Base-by-base conservation (phyloP, 2,797 vertebrate species). In the Poecilia picta region DNA sequence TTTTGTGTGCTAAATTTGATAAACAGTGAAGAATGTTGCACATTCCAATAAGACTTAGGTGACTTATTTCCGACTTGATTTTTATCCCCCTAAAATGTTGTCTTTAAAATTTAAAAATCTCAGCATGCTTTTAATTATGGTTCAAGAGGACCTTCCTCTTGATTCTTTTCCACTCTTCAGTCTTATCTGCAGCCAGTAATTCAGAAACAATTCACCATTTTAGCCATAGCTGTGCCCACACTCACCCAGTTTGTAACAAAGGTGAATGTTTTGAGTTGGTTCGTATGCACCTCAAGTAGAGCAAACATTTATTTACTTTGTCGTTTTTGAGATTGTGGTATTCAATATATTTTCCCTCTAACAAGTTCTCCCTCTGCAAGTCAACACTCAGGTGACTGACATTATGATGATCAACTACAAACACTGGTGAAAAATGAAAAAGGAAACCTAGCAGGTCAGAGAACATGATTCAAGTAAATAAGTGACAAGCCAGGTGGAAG, bases 111-210 rank as follows among this genome's bases (percentile, higher is more conserved):
- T 64, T 64, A 12, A 15, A 31, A 62, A 62, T 62, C 57, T 33
- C 12, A 59, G 23, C 55, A 59, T 59, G 5, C n/a, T 59, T 59
- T 59, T 28, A 59, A n/a, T 28, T 59, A 31, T 59, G 1, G n/a
- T 16, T 31, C 23, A 41, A 41, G 77, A 89, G 84, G 83, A 87
- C 79, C 83, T 47, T 84, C 77, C 72, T 72, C 53, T 79, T 73
- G 39, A 85, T 83, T 81, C 31, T 33, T 64, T 83, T 86, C 85
- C 72, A 57, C 79, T 53, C 75, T 41, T 68, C 41, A 43, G 45
- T 36, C 33, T 20, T 8, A 70, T 77, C 78, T 75, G 82, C 41
- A 46, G 16, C 76, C 46, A 53, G 66, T 55, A 83, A 81, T 84
- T 80, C 73, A 77, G 43, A 76, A 81, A 75, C 64, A 79, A 31